Conservation (phyloP, 2,113 vertebrate species). For the Pluvialis apricaria region DNA sequence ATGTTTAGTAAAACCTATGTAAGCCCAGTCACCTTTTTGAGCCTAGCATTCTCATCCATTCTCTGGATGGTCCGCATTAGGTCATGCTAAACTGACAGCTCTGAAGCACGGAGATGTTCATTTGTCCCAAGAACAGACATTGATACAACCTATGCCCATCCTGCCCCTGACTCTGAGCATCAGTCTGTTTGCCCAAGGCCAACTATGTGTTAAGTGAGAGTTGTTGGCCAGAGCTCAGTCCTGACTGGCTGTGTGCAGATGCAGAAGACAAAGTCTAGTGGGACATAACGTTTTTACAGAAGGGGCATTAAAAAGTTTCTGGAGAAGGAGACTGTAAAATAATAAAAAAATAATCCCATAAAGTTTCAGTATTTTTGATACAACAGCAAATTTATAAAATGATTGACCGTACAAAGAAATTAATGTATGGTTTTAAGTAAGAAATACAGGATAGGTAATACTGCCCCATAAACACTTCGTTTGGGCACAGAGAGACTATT, state of each 20-base stretch:
- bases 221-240: not conserved
- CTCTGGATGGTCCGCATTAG: rapidly evolving
- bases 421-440: conserved; percentile 66
- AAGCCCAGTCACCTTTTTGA: not conserved
- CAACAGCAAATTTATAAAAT: conserved; percentile 35
- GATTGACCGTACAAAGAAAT: conserved; percentile 12
- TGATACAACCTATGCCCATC: not conserved
- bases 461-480: conserved; percentile 57
- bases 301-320: not conserved
- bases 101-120: not conserved
- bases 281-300: not conserved
- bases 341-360: not conserved
- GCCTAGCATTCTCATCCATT: not conserved
- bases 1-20: not conserved
- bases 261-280: not conserved
- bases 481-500: conserved; percentile 55
- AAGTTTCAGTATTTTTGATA: not conserved
- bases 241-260: not conserved
- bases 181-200: not conserved
- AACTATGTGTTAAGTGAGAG: not conserved
- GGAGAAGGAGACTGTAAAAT: not conserved
- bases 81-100: not conserved
- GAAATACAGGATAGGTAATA: conserved; percentile 62
- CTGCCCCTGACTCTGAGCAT: not conserved
- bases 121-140: not conserved